phyloP scores from a whole-genome alignment of 2,888 invertebrate genomes.

The Microplitis manilae region DNA sequence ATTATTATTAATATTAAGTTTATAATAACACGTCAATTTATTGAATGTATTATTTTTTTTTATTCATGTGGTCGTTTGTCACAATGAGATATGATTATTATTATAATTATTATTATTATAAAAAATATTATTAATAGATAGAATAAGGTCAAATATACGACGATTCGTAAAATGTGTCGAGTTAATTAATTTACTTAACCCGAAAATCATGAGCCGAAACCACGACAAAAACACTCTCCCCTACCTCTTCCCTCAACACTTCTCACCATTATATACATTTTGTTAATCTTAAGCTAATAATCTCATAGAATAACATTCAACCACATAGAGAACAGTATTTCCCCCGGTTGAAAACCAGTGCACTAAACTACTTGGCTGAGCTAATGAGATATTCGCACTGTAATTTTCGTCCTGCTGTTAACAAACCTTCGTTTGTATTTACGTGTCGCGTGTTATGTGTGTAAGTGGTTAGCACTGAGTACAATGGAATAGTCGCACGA shows the following conservation, averaged over 20 bases:
- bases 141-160: conserved; percentile 65
- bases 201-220: neutral
- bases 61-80: conserved; percentile 51
- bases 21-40: conserved; percentile 39
- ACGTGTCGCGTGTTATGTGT: conserved; percentile 4
- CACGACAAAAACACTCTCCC: neutral
- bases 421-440: conserved; percentile 14
- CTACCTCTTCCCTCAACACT: neutral
- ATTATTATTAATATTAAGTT: conserved; percentile 47
- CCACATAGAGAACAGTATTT: conserved; percentile 1
- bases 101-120: conserved; percentile 54
- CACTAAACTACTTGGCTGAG: conserved; percentile 13
- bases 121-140: neutral
- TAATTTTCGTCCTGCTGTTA: conserved; percentile 30
- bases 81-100: conserved; percentile 57
- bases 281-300: conserved; percentile 23
- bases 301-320: conserved; percentile 3
- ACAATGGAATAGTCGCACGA: conserved; percentile 38
- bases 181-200: conserved; percentile 7
- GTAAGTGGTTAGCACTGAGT: conserved; percentile 22
- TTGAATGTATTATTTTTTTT: conserved; percentile 35
- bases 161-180: conserved; percentile 56
- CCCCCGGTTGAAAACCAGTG: neutral
- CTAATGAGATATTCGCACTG: conserved; percentile 43
- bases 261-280: neutral